Evolutionary conservation across 2,113 vertebrate species (phyloP).

Genomic region (Eublepharis macularius): DNA sequence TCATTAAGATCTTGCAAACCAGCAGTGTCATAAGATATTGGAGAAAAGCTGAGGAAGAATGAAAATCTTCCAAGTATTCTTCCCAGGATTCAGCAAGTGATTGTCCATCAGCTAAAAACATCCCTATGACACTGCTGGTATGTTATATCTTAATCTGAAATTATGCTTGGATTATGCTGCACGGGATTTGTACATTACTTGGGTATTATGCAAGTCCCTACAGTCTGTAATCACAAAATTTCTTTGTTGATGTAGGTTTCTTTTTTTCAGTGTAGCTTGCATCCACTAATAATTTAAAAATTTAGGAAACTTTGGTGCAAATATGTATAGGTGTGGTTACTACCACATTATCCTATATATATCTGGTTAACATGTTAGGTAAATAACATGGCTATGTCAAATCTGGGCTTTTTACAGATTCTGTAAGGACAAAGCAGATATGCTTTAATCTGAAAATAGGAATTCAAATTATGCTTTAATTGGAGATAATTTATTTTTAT

Average conservation of each 20-base stretch:
- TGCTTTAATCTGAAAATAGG: not conserved
- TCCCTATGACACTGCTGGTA: not conserved
- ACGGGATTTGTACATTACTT: not conserved
- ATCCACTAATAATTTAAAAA: not conserved
- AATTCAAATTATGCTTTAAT: not conserved
- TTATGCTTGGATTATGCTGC: not conserved
- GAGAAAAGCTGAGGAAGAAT: not conserved
- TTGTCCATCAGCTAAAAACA: not conserved
- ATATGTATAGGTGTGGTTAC: not conserved
- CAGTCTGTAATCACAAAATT: not conserved
- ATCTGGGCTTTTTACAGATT: not conserved
- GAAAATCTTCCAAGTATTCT: not conserved
- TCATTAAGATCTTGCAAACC: not conserved
- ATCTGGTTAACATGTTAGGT: not conserved
- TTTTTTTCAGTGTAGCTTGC: not conserved
- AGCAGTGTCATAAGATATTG: not conserved
- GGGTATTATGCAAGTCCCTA: not conserved
- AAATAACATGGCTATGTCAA: not conserved
- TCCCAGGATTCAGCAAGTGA: not conserved
- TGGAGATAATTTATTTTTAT: not conserved
- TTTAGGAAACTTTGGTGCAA: not conserved
- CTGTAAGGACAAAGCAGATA: not conserved
- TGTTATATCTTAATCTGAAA: not conserved
- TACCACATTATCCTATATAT: not conserved
- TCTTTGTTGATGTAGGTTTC: not conserved